Conservation (phyloP, 1,140 invertebrate species). For the Rhyacophila brunnea region DNA sequence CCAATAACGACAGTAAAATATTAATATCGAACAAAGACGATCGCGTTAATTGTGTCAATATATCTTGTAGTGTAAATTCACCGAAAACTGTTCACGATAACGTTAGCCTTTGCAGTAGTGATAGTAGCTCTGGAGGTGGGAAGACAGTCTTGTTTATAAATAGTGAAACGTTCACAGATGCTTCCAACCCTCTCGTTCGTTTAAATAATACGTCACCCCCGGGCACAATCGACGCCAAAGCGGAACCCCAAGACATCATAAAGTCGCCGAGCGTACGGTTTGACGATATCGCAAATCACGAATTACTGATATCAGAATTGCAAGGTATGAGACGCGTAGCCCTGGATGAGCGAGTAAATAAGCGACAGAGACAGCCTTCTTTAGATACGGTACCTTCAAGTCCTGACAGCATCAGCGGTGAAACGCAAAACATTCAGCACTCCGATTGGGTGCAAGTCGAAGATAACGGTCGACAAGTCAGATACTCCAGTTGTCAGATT, state of each 20-base stretch:
- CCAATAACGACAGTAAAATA: neutral
- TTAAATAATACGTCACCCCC: neutral
- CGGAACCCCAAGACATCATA: neutral
- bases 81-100: slow-evolving; percentile 14
- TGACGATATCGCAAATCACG: slow-evolving; percentile 59
- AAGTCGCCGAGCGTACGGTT: slow-evolving; percentile 44
- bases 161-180: slow-evolving; percentile 19
- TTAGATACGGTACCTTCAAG: slow-evolving; percentile 30
- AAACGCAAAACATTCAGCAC: slow-evolving; percentile 43
- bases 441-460: slow-evolving; percentile 49
- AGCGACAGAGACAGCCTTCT: slow-evolving; percentile 41
- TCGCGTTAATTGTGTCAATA: slow-evolving; percentile 22
- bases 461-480: slow-evolving; percentile 43
- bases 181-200: slow-evolving; percentile 5
- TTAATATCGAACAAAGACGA: slow-evolving; percentile 4
- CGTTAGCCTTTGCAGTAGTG: slow-evolving; percentile 26
- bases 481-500: slow-evolving; percentile 49
- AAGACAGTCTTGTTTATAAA: slow-evolving; percentile 33
- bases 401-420: slow-evolving; percentile 29
- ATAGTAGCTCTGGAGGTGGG: slow-evolving; percentile 17
- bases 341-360: slow-evolving; percentile 44
- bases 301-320: slow-evolving; percentile 58
- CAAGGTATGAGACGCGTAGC: slow-evolving; percentile 54
- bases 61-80: slow-evolving; percentile 11
- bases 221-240: slow-evolving; percentile 7